phyloP scores from a whole-genome alignment of 2,888 invertebrate species.

The Athalia circularis region DNA sequence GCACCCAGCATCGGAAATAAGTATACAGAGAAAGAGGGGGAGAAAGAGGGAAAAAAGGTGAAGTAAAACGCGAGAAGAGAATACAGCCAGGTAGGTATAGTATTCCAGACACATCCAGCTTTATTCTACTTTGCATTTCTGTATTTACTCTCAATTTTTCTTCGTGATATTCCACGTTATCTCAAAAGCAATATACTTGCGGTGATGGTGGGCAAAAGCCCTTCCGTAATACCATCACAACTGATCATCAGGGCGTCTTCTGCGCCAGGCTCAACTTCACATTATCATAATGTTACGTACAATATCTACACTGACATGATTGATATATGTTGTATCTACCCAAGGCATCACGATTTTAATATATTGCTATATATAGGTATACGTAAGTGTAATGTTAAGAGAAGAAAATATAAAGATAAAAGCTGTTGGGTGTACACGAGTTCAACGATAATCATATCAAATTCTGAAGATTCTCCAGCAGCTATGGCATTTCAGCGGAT shows the following conservation, averaged over 20 bases:
- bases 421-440: neutral
- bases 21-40: neutral
- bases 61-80: neutral
- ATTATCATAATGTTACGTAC: conserved; percentile 40
- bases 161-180: conserved; percentile 32
- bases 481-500: too few relatives aligned
- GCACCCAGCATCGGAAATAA: conserved; percentile 3
- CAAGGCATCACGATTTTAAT: conserved; percentile 30
- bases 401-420: neutral
- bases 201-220: conserved; percentile 26
- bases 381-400: neutral
- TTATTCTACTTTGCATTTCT: conserved; percentile 30
- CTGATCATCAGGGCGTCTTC: conserved; percentile 42
- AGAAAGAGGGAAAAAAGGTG: neutral
- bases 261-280: conserved; percentile 39
- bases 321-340: conserved; percentile 37
- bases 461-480: too few relatives aligned
- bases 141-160: conserved; percentile 35
- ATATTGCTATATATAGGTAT: neutral
- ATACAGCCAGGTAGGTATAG: neutral
- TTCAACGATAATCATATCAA: conserved; percentile 2
- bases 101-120: conserved; percentile 18
- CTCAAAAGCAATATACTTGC: conserved; percentile 41
- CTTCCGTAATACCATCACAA: conserved; percentile 24
- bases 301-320: conserved; percentile 41